phyloP scores from a whole-genome alignment of 2,113 vertebrate species.

The Tachuris rubrigastra region DNA sequence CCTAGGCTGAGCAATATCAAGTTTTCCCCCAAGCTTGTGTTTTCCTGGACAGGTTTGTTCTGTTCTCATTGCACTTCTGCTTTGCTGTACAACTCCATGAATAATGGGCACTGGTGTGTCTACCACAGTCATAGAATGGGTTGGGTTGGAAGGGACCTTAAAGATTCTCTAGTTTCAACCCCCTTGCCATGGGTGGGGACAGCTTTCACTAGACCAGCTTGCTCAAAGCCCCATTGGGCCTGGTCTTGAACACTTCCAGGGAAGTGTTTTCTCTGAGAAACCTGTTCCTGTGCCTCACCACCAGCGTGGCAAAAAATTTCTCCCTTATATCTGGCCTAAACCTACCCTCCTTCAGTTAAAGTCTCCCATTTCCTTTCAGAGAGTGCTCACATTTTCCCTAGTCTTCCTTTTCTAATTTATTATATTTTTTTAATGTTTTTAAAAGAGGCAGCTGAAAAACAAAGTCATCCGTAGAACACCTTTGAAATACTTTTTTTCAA shows the following conservation, averaged over 20 bases:
- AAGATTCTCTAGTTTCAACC: too few relatives aligned
- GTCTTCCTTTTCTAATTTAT: background rate
- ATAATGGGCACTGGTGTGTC: background rate
- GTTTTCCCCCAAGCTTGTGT: background rate
- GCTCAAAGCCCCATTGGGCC: too few relatives aligned
- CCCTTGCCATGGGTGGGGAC: too few relatives aligned
- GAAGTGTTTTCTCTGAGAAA: too few relatives aligned
- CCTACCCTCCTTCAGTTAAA: too few relatives aligned
- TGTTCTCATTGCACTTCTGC: background rate
- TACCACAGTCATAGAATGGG: too few relatives aligned
- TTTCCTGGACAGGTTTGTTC: background rate
- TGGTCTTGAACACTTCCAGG: too few relatives aligned
- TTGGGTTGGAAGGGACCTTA: too few relatives aligned
- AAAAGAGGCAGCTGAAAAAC: background rate
- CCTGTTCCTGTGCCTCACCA: too few relatives aligned
- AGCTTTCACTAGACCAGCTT: too few relatives aligned
- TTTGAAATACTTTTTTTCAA: background rate
- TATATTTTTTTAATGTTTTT: background rate
- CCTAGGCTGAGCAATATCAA: background rate
- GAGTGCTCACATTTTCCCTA: background rate
- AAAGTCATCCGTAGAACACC: background rate
- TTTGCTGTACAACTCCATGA: background rate
- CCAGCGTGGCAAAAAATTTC: too few relatives aligned
- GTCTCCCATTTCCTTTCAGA: background rate
- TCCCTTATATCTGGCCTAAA: too few relatives aligned